Base-by-base conservation (phyloP, 2,797 vertebrate genomes). In the Aplochiton taeniatus region DNA sequence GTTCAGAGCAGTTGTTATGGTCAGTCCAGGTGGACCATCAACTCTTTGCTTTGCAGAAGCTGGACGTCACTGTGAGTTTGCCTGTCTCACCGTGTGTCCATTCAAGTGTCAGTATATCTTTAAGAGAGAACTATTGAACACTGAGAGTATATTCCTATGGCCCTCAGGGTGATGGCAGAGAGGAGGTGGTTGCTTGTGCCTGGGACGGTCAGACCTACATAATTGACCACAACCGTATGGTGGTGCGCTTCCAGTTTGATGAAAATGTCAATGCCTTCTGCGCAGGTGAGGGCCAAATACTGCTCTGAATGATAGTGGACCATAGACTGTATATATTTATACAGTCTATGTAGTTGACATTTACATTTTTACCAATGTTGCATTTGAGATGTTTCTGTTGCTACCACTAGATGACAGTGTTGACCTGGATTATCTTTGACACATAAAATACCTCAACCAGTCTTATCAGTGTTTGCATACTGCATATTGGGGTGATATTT, bases 171-270 rank as follows among this genome's bases (percentile, higher is more conserved):
- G 96, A 99, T 0, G 96, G 96, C 44, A 89, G 92, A 0, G 98
- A 99, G 75, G 98, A 99, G 81, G 98, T 99, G 74, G 94, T 99
- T 0, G 98, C 97, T 0, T 99, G 97, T 53, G 97, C 97, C 0
- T 99, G 97, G 97, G 97, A 99, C 0, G 98, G 98, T 11, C 98
- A 99, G 81, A 99, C 97, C 0, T 99, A 99, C 72, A 97, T 99
- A 78, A 98, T 99, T 0, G 97, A 99, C 84, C 96, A 98, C 78
- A 94, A 94, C 17, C 92, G 97, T 49, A 95, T 93, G 0, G 97
- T 99, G 0, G 95, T 98, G 63, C 93, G 97, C 1, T 99, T 99
- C 88, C 98, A 99, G 76, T 98, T 98, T 1, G 97, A 99, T 19
- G 97, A 98, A 86, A 99, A 99, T 1, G 95, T 99, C 78, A 97